Conservation (phyloP, 2,797 vertebrate species). For the Petrocephalus sullivani region DNA sequence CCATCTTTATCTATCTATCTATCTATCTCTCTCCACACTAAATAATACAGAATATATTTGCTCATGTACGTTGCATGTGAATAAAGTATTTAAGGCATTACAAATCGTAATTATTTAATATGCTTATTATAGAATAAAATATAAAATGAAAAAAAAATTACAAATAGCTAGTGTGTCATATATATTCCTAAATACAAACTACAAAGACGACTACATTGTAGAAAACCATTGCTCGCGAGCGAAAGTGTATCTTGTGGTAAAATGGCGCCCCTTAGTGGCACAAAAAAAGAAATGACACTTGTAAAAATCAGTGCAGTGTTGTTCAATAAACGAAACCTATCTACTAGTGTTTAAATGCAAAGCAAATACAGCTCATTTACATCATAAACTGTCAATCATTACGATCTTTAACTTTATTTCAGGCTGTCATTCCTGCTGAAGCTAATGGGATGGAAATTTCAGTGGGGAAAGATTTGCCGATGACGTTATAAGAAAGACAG, state of each 20-base stretch:
- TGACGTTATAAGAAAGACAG: background rate
- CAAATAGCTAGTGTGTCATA: background rate
- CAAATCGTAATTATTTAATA: background rate
- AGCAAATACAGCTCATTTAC: background rate
- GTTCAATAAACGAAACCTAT: background rate
- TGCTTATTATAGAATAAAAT: background rate
- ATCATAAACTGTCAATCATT: background rate
- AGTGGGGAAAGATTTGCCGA: background rate
- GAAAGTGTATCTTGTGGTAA: constrained; percentile 44
- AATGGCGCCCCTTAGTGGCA: constrained; percentile 56
- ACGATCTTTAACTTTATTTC: background rate
- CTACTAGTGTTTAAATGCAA: background rate
- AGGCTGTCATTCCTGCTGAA: background rate
- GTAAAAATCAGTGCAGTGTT: background rate
- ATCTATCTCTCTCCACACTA: background rate
- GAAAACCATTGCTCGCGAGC: background rate
- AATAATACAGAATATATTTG: background rate
- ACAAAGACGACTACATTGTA: background rate
- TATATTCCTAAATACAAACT: background rate
- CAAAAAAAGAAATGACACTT: background rate
- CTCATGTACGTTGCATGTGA: background rate
- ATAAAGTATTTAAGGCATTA: background rate
- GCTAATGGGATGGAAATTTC: background rate
- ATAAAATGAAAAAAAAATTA: too few species aligned
- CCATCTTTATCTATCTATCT: background rate